Evolutionary conservation across 30 jellyfish, hydroid and myxozoan genomes (phyloP).

Genomic region (Chrysaora quinquecirrha): DNA sequence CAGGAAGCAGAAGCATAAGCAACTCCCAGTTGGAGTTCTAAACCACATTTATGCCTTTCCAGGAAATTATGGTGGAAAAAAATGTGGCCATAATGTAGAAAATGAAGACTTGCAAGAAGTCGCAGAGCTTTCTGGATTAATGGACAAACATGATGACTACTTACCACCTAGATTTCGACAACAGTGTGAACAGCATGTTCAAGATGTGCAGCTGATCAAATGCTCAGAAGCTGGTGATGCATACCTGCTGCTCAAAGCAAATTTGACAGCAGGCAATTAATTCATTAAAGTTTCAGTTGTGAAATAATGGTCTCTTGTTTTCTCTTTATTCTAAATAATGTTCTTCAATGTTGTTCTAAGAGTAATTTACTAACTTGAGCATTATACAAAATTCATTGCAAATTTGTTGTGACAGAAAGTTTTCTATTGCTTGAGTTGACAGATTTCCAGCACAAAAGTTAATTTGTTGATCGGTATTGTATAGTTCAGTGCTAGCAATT

Average conservation of each 20-base stretch:
- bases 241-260: neutral
- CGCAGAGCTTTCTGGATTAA: neutral
- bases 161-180: neutral
- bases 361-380: neutral
- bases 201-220: neutral
- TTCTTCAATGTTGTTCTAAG: neutral
- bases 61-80: neutral
- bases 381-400: constrained; percentile 11
- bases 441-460: constrained; percentile 27
- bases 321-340: neutral
- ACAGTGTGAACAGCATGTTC: neutral
- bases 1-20: neutral
- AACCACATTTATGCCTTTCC: neutral
- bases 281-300: neutral
- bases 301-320: neutral
- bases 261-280: neutral
- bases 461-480: neutral
- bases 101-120: neutral
- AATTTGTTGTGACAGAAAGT: constrained; percentile 7
- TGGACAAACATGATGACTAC: neutral
- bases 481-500: constrained; percentile 26
- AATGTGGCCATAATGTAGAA: neutral
- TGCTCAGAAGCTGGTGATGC: neutral
- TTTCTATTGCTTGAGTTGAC: neutral
- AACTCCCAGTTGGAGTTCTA: neutral